Evolutionary conservation across 2,888 invertebrate species (phyloP).

Genomic region (Aleiodes leptofemur): DNA sequence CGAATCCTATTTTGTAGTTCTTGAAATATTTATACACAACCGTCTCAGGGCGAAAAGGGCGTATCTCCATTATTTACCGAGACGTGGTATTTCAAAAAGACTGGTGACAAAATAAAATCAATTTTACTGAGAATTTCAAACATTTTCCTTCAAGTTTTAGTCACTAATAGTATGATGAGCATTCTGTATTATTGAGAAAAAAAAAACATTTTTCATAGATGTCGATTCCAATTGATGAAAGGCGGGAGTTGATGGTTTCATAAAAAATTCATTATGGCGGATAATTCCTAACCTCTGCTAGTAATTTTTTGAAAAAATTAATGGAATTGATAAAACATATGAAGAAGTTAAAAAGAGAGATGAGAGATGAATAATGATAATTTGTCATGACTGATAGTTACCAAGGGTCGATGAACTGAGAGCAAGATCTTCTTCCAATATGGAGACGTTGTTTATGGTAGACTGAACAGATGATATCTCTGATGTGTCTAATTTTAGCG

Average conservation of each 20-base stretch:
- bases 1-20: no score
- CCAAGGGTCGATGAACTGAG: conserved; percentile 58
- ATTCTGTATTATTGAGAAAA: no score
- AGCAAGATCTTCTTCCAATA: conserved; percentile 59
- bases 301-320: not conserved
- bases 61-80: no score
- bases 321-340: not conserved
- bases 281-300: not conserved
- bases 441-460: conserved; percentile 53
- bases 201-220: no score
- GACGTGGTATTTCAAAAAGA: no score
- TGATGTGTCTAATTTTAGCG: conserved; percentile 47
- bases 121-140: no score
- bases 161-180: no score
- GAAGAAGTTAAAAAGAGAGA: not conserved
- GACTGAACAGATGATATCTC: conserved; percentile 50
- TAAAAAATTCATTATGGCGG: not conserved
- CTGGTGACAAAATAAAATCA: no score
- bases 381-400: conserved; percentile 40
- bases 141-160: no score
- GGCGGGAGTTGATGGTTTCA: not conserved
- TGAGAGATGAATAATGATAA: not conserved
- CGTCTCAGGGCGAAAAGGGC: no score
- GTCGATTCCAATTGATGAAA: no score
- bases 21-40: no score